A percentile compares a stretch with the other conserved stretches of the same genome.
Evolutionary conservation across 2,113 vertebrate species (phyloP).

Genomic region (Rattus rattus): DNA sequence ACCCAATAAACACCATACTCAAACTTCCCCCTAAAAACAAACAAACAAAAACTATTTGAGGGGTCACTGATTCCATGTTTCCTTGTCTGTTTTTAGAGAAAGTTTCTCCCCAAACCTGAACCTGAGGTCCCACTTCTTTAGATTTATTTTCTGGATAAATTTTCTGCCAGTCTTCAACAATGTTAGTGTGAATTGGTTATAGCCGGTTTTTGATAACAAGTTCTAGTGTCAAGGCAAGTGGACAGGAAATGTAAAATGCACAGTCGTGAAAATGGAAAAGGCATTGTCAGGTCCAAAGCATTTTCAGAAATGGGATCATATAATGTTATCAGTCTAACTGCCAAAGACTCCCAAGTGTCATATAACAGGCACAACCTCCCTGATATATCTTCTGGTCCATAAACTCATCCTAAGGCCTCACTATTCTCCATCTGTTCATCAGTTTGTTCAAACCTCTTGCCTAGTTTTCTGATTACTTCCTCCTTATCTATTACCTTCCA

Average conservation of each 20-base stretch:
- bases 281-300: not conserved
- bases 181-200: not conserved
- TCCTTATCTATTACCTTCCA: rapidly evolving
- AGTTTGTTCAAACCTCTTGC: not conserved
- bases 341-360: not conserved
- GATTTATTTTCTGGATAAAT: not conserved
- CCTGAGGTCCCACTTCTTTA: not conserved
- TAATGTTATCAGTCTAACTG: not conserved
- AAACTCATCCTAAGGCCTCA: not conserved
- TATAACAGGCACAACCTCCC: too few species aligned
- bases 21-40: not conserved
- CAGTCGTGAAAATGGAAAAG: rapidly evolving
- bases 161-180: not conserved
- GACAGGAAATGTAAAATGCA: not conserved
- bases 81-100: not conserved
- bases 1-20: not conserved
- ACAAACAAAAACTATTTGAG: too few species aligned
- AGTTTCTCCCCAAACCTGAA: not conserved
- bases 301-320: not conserved
- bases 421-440: not conserved
- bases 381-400: too few species aligned
- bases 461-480: not conserved
- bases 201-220: too few species aligned
- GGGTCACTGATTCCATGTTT: not conserved
- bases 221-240: not conserved